Percentiles rank a stretch among this genome's conserved stretches.
phyloP scores from a whole-genome alignment of 2,797 vertebrate species.

The Argentina silus region DNA sequence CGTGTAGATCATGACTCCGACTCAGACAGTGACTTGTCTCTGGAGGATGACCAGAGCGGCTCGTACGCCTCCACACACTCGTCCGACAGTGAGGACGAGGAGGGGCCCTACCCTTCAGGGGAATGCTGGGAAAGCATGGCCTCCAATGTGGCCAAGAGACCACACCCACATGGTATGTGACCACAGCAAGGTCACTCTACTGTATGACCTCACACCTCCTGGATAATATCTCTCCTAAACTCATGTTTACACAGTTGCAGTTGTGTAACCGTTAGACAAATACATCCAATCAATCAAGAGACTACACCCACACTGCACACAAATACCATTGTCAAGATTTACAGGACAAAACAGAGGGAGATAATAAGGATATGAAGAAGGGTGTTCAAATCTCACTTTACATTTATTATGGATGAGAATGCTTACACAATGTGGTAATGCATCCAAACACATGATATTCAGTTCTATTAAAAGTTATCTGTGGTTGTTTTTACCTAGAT shows the following conservation, averaged over 20 bases:
- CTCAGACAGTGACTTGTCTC: constrained; percentile 92
- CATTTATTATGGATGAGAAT: too few species aligned
- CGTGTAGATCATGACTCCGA: constrained; percentile 86
- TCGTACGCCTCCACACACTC: constrained; percentile 93
- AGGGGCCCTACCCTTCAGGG: constrained; percentile 79
- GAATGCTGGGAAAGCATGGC: constrained; percentile 88
- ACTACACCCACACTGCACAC: not conserved
- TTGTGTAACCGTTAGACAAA: not conserved
- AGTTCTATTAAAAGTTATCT: not conserved
- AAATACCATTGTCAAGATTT: not conserved
- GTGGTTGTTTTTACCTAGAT: constrained; percentile 48
- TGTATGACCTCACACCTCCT: not conserved
- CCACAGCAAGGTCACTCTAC: not conserved
- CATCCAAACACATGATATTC: not conserved
- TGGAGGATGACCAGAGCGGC: constrained; percentile 91
- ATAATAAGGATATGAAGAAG: too few species aligned
- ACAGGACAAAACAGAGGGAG: too few species aligned
- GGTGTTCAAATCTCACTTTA: too few species aligned
- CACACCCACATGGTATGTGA: constrained; percentile 74
- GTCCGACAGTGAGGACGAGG: constrained; percentile 91
- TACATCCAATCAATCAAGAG: not conserved
- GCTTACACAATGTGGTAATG: not conserved
- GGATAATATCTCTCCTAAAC: not conserved
- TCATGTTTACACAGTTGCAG: not conserved
- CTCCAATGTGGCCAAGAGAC: constrained; percentile 74